These are phyloP conservation scores for Hirtodrosophila histrioides DNA, from an alignment of 2,888 invertebrate genomes.

Conservation along the genomic window DNA sequence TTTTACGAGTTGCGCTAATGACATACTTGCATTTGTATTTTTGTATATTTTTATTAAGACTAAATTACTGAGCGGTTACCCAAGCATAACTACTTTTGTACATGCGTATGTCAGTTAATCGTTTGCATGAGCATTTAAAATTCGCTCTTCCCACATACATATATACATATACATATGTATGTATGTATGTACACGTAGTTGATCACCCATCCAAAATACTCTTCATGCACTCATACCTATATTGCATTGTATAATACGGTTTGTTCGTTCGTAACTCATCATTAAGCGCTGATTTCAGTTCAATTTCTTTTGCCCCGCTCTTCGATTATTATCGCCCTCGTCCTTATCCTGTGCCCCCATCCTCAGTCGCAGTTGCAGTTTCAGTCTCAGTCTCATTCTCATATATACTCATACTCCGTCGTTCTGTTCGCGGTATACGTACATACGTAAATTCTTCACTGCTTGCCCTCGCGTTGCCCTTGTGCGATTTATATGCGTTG, in stretches of 20 bases:
- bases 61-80: too few species aligned
- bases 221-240: conserved; percentile 12
- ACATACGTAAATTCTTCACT: conserved; percentile 52
- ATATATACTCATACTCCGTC: conserved; percentile 17
- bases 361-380: conserved; percentile 13
- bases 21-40: too few species aligned
- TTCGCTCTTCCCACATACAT: too few species aligned
- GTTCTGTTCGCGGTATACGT: conserved; percentile 31
- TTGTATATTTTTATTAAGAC: too few species aligned
- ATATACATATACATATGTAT: too few species aligned
- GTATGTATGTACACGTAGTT: too few species aligned
- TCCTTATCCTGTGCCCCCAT: conserved; percentile 12
- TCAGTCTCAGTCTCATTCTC: conserved; percentile 6
- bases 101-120: too few species aligned
- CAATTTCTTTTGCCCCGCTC: conserved; percentile 56
- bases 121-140: too few species aligned
- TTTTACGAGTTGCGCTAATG: too few species aligned
- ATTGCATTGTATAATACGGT: conserved; percentile 44
- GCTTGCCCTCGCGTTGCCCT: conserved; percentile 46
- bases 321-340: conserved; percentile 60
- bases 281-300: conserved; percentile 68
- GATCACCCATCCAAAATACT: neutral
- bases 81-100: too few species aligned
- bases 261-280: conserved; percentile 64
- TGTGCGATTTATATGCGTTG: conserved; percentile 69